Percentiles rank a stretch among this genome's conserved stretches.
These are phyloP conservation scores for Brenthis hecate DNA, from an alignment of 2,888 invertebrate species.

Conservation along the genomic window DNA sequence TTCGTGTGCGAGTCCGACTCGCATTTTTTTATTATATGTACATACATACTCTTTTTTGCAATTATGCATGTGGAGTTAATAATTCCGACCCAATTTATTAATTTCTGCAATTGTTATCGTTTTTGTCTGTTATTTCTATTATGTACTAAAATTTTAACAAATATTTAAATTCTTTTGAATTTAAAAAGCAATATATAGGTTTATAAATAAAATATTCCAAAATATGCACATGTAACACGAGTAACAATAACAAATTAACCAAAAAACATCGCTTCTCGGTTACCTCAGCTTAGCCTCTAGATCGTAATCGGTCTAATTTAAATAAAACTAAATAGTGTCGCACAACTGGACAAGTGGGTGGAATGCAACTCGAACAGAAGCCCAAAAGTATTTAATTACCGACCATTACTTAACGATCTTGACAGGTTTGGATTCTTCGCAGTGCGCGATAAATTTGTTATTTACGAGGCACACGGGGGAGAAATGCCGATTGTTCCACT, in stretches of 20 bases:
- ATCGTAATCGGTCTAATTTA: slow-evolving; percentile 30
- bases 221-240: slow-evolving; percentile 7
- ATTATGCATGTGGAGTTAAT: too few relatives aligned
- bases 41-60: too few relatives aligned
- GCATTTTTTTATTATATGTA: too few relatives aligned
- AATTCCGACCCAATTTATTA: too few relatives aligned
- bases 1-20: too few relatives aligned
- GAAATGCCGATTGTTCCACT: slow-evolving; percentile 42
- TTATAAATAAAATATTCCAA: too few relatives aligned
- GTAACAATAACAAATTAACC: not conserved
- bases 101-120: too few relatives aligned
- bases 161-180: too few relatives aligned
- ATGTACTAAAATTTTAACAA: too few relatives aligned
- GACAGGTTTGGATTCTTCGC: slow-evolving; percentile 35
- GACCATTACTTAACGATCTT: slow-evolving; percentile 37
- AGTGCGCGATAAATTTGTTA: slow-evolving; percentile 56
- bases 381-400: slow-evolving; percentile 49
- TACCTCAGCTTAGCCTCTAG: not conserved
- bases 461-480: slow-evolving; percentile 50
- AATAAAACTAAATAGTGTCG: slow-evolving; percentile 31
- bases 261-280: slow-evolving; percentile 2
- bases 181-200: too few relatives aligned
- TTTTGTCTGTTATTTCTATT: too few relatives aligned
- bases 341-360: slow-evolving; percentile 37
- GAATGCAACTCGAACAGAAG: slow-evolving; percentile 38